phyloP scores from a whole-genome alignment of 1,140 invertebrate genomes.

The Oedothorax gibbosus region DNA sequence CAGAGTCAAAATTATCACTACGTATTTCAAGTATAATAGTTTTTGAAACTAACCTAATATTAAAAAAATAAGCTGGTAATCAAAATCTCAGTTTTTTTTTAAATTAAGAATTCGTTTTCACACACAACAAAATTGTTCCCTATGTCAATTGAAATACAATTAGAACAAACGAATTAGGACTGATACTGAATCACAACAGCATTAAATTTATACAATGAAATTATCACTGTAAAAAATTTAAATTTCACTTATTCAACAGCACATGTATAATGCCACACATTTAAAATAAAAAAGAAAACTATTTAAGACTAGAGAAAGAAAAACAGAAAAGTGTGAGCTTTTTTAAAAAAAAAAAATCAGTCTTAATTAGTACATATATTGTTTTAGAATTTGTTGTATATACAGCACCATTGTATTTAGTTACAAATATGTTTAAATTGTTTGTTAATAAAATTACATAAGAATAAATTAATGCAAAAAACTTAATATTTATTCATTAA shows the following conservation, averaged over 20 bases:
- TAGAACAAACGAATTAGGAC: background rate
- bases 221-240: background rate
- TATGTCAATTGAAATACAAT: background rate
- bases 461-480: too few species aligned
- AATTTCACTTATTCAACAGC: background rate
- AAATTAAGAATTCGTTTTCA: background rate
- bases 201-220: background rate
- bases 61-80: too few species aligned
- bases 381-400: background rate
- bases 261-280: background rate
- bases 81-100: background rate
- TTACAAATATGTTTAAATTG: too few species aligned
- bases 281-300: slow-evolving; percentile 14
- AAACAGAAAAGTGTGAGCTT: slow-evolving; percentile 36
- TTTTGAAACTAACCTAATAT: too few species aligned
- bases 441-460: too few species aligned
- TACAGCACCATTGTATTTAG: too few species aligned
- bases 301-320: slow-evolving; percentile 31
- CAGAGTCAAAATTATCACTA: too few species aligned
- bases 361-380: background rate
- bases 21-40: too few species aligned
- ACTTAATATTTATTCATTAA: too few species aligned
- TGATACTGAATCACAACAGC: background rate
- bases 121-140: background rate
- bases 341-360: slow-evolving; percentile 28